A percentile compares a stretch with the other conserved stretches of the same genome.
Evolutionary conservation across 2,113 vertebrate genomes (phyloP).

Genomic region (Daphoenositta chrysoptera): DNA sequence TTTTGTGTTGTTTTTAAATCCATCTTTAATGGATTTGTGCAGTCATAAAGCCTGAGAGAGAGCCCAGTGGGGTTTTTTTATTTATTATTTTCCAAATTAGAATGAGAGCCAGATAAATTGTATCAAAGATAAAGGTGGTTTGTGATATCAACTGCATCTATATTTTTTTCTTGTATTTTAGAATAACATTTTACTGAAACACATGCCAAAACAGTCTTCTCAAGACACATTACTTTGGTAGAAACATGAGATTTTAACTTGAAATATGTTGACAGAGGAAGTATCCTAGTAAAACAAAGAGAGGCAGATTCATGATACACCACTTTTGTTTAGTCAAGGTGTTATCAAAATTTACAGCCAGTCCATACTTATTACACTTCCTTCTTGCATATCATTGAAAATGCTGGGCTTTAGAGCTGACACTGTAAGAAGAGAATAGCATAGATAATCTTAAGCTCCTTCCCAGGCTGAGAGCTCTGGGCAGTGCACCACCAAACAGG

Average conservation of each 20-base stretch:
- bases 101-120: neutral
- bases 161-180: neutral
- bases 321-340: neutral
- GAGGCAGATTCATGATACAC: neutral
- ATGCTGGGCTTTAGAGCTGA: neutral
- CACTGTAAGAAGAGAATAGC: neutral
- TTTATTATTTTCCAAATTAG: neutral
- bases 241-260: neutral
- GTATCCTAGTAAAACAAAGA: neutral
- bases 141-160: neutral
- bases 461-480: neutral
- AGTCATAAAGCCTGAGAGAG: neutral
- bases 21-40: neutral
- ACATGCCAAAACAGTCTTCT: neutral
- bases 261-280: neutral
- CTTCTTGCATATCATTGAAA: neutral
- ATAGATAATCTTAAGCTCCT: neutral
- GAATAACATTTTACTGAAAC: neutral
- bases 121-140: neutral
- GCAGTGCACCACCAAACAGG: neutral
- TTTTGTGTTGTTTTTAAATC: neutral
- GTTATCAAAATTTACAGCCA: neutral
- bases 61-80: accelerated
- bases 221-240: neutral
- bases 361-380: neutral